Evolutionary conservation across 2,113 vertebrate species (phyloP).

Genomic region (Centropus unirufus): DNA sequence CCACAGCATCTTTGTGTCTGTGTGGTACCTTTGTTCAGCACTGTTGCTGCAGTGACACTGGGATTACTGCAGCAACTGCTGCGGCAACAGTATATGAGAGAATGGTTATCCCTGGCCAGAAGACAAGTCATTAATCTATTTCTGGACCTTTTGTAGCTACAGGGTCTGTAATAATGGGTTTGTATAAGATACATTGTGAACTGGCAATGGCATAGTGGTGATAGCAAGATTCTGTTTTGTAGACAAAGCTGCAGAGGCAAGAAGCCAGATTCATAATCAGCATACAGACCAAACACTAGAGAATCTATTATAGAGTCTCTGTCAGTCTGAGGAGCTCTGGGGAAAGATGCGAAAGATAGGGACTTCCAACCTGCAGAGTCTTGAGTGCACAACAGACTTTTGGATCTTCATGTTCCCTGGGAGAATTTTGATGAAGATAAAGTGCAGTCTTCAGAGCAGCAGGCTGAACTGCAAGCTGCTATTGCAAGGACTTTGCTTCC

Average conservation of each 20-base stretch:
- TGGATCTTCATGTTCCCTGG: background rate
- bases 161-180: background rate
- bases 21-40: constrained; percentile 23
- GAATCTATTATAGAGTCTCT: background rate
- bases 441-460: background rate
- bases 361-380: background rate
- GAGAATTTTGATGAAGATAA: background rate
- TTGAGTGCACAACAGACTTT: background rate
- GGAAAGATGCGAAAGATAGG: background rate
- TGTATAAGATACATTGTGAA: background rate
- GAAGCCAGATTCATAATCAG: background rate
- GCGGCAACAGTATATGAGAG: background rate
- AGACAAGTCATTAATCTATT: background rate
- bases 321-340: background rate
- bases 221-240: background rate
- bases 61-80: background rate
- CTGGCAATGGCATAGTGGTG: background rate
- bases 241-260: background rate
- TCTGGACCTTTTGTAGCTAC: background rate
- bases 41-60: background rate
- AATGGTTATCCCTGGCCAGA: background rate
- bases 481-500: background rate
- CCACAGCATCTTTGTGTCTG: background rate
- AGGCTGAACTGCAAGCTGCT: background rate
- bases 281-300: background rate